phyloP scores from a whole-genome alignment of 1,140 invertebrate genomes.

The Antheraea mylitta region DNA sequence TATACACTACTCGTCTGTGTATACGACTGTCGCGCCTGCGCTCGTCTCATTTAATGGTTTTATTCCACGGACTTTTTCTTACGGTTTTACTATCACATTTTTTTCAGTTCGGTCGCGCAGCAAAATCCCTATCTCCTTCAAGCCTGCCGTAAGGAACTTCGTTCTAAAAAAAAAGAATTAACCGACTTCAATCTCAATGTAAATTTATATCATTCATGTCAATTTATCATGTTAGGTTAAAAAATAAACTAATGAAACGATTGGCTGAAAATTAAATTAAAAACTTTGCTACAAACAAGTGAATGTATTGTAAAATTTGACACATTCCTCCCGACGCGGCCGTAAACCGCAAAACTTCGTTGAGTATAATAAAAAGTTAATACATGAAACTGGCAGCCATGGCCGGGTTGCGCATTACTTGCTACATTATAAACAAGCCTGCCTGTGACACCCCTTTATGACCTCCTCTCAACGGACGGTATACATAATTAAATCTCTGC shows the following conservation, averaged over 20 bases:
- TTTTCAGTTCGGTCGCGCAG: too few species aligned
- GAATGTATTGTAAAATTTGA: slow-evolving; percentile 39
- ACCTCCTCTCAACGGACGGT: slow-evolving; percentile 53
- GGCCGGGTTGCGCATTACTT: slow-evolving; percentile 62
- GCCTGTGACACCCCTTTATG: slow-evolving; percentile 67
- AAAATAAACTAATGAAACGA: neutral
- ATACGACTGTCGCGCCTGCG: too few species aligned
- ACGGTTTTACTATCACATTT: too few species aligned
- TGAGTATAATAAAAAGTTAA: slow-evolving; percentile 70
- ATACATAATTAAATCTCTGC: slow-evolving; percentile 77
- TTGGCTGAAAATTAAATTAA: neutral
- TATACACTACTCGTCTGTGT: too few species aligned
- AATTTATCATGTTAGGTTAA: neutral
- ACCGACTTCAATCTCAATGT: too few species aligned
- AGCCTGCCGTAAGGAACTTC: too few species aligned
- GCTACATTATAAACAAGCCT: slow-evolving; percentile 75
- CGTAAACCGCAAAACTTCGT: slow-evolving; percentile 64
- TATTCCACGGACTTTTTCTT: too few species aligned
- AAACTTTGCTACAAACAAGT: neutral
- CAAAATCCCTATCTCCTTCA: too few species aligned
- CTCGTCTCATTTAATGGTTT: too few species aligned
- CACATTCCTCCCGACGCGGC: slow-evolving; percentile 38
- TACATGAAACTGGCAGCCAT: slow-evolving; percentile 44
- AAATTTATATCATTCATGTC: too few species aligned
- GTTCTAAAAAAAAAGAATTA: too few species aligned